Evolutionary conservation across 2,113 vertebrate species (phyloP).

Genomic region (Clarias magur): DNA sequence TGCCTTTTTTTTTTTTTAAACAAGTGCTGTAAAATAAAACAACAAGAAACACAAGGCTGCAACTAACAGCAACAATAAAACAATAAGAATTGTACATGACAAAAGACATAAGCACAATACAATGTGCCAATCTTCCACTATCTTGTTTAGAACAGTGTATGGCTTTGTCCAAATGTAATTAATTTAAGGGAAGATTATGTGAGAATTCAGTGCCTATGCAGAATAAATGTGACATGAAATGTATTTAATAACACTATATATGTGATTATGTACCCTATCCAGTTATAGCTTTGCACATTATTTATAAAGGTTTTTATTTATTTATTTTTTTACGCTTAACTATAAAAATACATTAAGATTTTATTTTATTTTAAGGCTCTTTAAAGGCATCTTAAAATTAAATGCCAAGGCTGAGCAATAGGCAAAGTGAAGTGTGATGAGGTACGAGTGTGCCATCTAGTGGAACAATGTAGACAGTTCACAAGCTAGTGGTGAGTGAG

Average conservation of each 20-base stretch:
- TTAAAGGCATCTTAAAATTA: neutral
- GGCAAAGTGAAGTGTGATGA: neutral
- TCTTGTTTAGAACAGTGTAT: neutral
- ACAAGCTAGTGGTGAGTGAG: neutral
- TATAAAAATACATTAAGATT: neutral
- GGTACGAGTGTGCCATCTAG: constrained; percentile 26
- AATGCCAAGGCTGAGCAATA: neutral
- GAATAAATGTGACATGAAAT: neutral
- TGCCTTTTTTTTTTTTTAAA: no score
- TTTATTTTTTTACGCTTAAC: no score
- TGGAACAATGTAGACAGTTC: neutral
- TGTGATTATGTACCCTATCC: neutral
- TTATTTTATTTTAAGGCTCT: neutral
- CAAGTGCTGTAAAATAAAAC: neutral
- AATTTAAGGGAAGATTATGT: neutral
- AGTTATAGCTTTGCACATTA: neutral
- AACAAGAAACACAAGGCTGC: neutral
- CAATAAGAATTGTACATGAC: neutral
- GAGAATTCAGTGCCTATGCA: neutral
- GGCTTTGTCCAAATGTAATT: neutral
- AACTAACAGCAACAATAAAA: neutral
- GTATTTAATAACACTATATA: neutral
- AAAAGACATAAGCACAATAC: neutral
- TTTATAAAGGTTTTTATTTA: neutral
- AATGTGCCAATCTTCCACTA: neutral